A percentile compares a stretch with the other conserved stretches of the same genome.
phyloP scores from a whole-genome alignment of 2,888 invertebrate species.

The Xanthia icteritia region DNA sequence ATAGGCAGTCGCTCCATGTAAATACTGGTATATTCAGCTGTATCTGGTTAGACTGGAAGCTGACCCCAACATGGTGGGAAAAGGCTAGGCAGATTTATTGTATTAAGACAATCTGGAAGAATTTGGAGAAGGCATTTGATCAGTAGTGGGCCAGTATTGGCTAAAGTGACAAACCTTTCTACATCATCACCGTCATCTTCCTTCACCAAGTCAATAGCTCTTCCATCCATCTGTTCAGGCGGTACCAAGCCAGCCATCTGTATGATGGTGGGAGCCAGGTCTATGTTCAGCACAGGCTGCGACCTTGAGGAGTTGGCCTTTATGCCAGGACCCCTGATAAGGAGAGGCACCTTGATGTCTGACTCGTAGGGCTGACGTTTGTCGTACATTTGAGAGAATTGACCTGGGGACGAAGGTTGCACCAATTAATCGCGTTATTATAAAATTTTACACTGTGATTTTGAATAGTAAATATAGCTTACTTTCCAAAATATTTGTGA shows the following conservation, averaged over 20 bases:
- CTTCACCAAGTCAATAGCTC: slow-evolving; percentile 68
- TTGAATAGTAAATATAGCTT: too few species aligned
- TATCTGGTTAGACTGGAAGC: too few species aligned
- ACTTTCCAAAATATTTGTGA: too few species aligned
- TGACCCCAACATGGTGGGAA: too few species aligned
- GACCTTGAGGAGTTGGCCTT: slow-evolving; percentile 82
- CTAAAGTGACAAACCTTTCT: slow-evolving; percentile 23
- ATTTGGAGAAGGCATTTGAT: too few species aligned
- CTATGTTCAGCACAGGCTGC: slow-evolving; percentile 93
- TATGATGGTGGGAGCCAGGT: slow-evolving; percentile 95
- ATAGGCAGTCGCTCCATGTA: too few species aligned
- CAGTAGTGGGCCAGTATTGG: not conserved
- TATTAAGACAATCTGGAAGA: too few species aligned
- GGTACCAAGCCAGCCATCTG: slow-evolving; percentile 91
- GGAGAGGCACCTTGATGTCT: slow-evolving; percentile 95
- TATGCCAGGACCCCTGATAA: slow-evolving; percentile 94
- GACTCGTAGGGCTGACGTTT: slow-evolving; percentile 97
- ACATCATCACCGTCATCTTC: not conserved
- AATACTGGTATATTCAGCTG: too few species aligned
- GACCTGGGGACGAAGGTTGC: slow-evolving; percentile 89
- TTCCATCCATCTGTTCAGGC: slow-evolving; percentile 91
- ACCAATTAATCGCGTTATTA: too few species aligned
- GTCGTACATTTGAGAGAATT: slow-evolving; percentile 96
- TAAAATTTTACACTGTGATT: too few species aligned
- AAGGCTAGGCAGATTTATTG: too few species aligned